Evolutionary conservation across 2,113 vertebrate species (phyloP).

Genomic region (Cranoglanis bouderius): DNA sequence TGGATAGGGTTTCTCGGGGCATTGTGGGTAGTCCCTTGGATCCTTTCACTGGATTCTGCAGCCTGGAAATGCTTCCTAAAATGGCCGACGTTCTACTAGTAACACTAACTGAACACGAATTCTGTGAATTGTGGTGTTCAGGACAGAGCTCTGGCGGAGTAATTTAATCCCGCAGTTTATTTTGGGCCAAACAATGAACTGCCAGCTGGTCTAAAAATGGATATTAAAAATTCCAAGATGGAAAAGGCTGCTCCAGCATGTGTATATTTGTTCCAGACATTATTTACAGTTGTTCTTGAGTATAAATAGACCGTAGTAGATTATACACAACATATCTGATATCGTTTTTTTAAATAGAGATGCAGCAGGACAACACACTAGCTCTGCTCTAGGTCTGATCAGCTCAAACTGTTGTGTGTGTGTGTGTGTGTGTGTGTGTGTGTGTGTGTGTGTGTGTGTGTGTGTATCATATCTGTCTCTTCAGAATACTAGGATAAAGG

Average conservation of each 20-base stretch:
- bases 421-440: too few species aligned
- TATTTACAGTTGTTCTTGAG: background rate
- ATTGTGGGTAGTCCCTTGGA: background rate
- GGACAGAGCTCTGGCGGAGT: background rate
- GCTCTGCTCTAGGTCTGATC: background rate
- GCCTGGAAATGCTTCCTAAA: background rate
- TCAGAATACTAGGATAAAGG: constrained; percentile 80
- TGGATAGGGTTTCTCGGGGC: background rate
- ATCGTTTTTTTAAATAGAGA: background rate
- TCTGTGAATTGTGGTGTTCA: background rate
- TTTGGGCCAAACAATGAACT: background rate
- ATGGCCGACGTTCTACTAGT: background rate
- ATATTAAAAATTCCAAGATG: constrained; percentile 11
- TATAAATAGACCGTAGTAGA: background rate
- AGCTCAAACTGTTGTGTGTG: background rate
- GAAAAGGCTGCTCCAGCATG: background rate
- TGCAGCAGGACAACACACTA: background rate
- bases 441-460: constrained; percentile 8
- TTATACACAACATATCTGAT: background rate
- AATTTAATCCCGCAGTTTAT: constrained; percentile 6
- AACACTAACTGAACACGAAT: background rate
- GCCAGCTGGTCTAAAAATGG: background rate
- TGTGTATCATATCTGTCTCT: constrained; percentile 1
- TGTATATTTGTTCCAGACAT: background rate
- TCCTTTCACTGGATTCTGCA: background rate